These are phyloP conservation scores for Octopus bimaculoides DNA, from an alignment of 1,140 invertebrate species.

Conservation along the genomic window DNA sequence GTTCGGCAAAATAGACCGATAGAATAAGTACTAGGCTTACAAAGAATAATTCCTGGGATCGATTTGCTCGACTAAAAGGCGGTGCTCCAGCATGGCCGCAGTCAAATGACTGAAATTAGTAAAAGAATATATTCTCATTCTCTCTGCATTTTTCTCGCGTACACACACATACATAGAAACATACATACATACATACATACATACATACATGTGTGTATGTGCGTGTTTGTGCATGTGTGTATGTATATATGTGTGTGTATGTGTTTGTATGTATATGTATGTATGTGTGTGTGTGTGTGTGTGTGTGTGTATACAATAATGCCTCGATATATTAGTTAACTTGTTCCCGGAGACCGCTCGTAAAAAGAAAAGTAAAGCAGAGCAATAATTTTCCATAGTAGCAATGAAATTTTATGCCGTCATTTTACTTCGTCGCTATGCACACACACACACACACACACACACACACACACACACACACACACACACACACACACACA, in stretches of 20 bases:
- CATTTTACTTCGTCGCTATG: background rate
- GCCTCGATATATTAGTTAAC: background rate
- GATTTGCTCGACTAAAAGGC: no score
- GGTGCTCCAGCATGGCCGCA: no score
- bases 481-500: background rate
- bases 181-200: background rate
- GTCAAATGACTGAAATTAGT: no score
- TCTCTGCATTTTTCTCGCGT: no score
- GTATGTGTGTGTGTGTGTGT: background rate
- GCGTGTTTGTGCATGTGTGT: background rate
- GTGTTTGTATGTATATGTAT: background rate
- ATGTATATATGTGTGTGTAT: background rate
- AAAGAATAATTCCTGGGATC: no score
- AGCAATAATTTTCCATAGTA: no score
- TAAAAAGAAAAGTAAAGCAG: no score
- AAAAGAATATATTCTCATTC: no score
- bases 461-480: background rate
- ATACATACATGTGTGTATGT: background rate
- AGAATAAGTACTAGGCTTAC: no score
- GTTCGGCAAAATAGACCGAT: no score
- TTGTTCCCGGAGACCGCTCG: background rate
- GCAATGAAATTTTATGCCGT: no score
- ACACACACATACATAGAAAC: background rate
- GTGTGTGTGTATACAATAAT: background rate
- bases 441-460: background rate